A percentile compares a stretch with the other conserved stretches of the same genome.
These are phyloP conservation scores for Philaenus spumarius DNA, from an alignment of 1,140 invertebrate species.

Conservation along the genomic window DNA sequence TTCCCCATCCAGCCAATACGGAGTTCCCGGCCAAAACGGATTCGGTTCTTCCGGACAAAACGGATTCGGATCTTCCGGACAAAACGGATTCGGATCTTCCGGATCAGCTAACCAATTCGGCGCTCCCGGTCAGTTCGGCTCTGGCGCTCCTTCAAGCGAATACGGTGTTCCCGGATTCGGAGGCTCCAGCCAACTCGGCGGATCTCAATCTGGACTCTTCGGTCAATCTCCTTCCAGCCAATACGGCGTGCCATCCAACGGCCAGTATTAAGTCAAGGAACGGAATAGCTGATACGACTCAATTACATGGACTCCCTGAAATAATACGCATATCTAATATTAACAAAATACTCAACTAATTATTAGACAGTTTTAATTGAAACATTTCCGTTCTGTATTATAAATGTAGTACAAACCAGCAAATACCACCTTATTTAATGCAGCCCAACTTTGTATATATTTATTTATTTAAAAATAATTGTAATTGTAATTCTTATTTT, in stretches of 20 bases:
- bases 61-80: not conserved
- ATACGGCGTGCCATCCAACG: slow-evolving; percentile 8
- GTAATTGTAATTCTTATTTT: too few relatives aligned
- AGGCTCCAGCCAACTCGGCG: slow-evolving; percentile 27
- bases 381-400: too few relatives aligned
- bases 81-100: slow-evolving; percentile 12
- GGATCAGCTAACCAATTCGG: slow-evolving; percentile 26
- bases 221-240: slow-evolving; percentile 10
- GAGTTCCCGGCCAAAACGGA: slow-evolving; percentile 36
- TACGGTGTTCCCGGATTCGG: slow-evolving; percentile 29
- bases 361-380: too few relatives aligned
- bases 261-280: too few relatives aligned
- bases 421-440: too few relatives aligned
- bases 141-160: slow-evolving; percentile 28
- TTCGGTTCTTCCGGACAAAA: slow-evolving; percentile 28
- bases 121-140: slow-evolving; percentile 35
- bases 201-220: slow-evolving; percentile 16
- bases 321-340: too few relatives aligned
- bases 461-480: too few relatives aligned
- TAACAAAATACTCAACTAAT: too few relatives aligned
- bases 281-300: too few relatives aligned
- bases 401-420: too few relatives aligned
- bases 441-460: too few relatives aligned
- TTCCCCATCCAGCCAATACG: slow-evolving; percentile 18
- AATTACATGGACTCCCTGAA: too few relatives aligned